Conservation (phyloP, 92 coral and sea anemone species). For the Montipora capitata region DNA sequence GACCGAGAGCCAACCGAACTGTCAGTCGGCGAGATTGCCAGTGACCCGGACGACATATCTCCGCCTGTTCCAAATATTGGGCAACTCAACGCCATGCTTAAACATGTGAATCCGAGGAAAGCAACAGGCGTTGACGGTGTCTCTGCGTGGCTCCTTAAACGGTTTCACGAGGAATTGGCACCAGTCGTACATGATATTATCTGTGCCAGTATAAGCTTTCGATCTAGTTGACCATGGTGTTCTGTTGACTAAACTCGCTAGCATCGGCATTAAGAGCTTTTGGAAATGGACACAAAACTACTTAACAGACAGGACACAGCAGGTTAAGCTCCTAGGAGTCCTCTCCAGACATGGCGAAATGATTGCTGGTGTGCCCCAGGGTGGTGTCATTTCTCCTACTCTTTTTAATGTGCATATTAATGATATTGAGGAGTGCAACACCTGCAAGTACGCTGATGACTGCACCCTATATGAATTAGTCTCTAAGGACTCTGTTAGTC, state of each 20-base stretch:
- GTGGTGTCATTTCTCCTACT: too few species aligned
- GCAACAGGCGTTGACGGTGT: slow-evolving; percentile 40
- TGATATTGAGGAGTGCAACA: too few species aligned
- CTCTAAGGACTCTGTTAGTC: too few species aligned
- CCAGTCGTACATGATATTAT: neutral
- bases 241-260: neutral
- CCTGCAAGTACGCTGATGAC: too few species aligned
- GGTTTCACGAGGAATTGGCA: slow-evolving; percentile 54
- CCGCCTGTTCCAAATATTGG: slow-evolving; percentile 54
- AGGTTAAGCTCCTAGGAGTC: slow-evolving; percentile 44
- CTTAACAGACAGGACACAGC: slow-evolving; percentile 4
- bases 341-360: neutral
- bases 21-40: too few species aligned
- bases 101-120: slow-evolving; percentile 22
- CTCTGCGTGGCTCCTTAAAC: slow-evolving; percentile 57
- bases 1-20: slow-evolving; percentile 15
- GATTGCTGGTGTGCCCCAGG: too few species aligned
- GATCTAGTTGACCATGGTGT: slow-evolving; percentile 13
- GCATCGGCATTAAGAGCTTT: too few species aligned
- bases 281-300: slow-evolving; percentile 18
- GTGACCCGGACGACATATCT: too few species aligned
- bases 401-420: too few species aligned
- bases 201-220: slow-evolving; percentile 15
- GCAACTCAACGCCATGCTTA: slow-evolving; percentile 47
- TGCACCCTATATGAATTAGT: too few species aligned